Conservation (phyloP, 2,888 invertebrate species). For the Spodoptera picta region DNA sequence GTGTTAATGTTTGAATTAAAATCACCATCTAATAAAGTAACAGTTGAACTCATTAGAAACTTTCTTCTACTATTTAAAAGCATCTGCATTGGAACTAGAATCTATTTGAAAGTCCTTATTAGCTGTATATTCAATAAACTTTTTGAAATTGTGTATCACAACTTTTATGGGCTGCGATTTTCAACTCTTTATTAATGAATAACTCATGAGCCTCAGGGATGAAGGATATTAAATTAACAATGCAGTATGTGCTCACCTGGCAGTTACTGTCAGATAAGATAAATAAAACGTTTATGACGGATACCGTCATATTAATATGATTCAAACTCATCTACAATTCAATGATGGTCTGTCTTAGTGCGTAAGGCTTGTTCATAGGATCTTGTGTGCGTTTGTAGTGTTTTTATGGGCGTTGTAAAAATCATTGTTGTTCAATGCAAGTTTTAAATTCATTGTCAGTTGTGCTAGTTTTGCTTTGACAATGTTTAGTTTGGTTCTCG, state of each 20-base stretch:
- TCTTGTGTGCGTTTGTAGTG: not conserved
- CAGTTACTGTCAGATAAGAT: conserved; percentile 61
- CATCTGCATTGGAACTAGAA: not conserved
- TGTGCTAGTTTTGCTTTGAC: too few species aligned
- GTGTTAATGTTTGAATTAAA: too few species aligned
- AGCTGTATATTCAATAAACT: not conserved
- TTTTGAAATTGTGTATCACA: conserved; percentile 16
- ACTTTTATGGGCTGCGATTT: conserved; percentile 43
- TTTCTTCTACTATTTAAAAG: too few species aligned
- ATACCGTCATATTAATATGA: conserved; percentile 62
- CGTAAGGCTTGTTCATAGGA: conserved; percentile 36
- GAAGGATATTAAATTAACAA: conserved; percentile 57
- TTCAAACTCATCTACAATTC: conserved; percentile 62
- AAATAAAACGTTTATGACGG: conserved; percentile 66
- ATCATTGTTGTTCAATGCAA: not conserved
- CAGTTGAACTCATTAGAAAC: too few species aligned
- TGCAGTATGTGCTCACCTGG: conserved; percentile 49
- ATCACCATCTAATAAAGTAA: too few species aligned
- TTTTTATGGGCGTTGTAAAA: not conserved
- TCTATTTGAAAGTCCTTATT: not conserved
- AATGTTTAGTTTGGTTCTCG: too few species aligned
- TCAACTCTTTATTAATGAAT: conserved; percentile 43
- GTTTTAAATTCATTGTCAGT: not conserved
- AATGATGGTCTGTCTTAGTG: conserved; percentile 49
- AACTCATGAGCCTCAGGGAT: conserved; percentile 49